Percentiles rank a stretch among this genome's conserved stretches.
Conservation (phyloP, 1,140 invertebrate species). For the Heliconius himera region DNA sequence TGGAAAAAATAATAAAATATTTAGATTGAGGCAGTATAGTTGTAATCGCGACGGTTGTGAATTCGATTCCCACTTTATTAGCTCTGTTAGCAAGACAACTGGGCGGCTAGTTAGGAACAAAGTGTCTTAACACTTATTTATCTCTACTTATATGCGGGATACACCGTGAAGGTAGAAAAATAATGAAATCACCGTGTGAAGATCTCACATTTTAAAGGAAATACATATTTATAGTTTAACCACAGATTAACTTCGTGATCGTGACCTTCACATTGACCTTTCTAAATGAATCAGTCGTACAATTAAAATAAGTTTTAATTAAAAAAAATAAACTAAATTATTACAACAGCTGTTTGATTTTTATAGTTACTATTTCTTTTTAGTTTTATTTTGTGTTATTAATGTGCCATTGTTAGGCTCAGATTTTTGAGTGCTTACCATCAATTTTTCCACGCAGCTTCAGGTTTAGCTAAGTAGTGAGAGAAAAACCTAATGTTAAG, state of each 20-base stretch:
- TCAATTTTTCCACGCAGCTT: no score
- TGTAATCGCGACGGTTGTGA: no score
- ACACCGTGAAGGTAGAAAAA: neutral
- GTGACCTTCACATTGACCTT: constrained; percentile 4
- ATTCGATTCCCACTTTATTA: no score
- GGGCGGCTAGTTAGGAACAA: neutral
- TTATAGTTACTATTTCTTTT: neutral
- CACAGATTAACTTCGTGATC: neutral
- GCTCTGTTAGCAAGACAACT: no score
- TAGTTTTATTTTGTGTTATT: neutral
- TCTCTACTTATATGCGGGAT: neutral
- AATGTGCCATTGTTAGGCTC: no score
- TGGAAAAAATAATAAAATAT: no score
- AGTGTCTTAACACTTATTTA: neutral
- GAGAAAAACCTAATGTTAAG: no score
- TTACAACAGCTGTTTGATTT: neutral
- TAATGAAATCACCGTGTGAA: neutral
- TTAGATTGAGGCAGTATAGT: no score
- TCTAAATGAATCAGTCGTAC: neutral
- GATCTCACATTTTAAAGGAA: neutral
- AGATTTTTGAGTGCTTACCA: no score
- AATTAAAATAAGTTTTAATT: neutral
- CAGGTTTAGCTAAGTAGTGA: no score
- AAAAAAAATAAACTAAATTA: neutral
- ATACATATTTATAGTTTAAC: neutral